phyloP scores from a whole-genome alignment of 2,888 invertebrate genomes.

The Rhamnusium bicolor region DNA sequence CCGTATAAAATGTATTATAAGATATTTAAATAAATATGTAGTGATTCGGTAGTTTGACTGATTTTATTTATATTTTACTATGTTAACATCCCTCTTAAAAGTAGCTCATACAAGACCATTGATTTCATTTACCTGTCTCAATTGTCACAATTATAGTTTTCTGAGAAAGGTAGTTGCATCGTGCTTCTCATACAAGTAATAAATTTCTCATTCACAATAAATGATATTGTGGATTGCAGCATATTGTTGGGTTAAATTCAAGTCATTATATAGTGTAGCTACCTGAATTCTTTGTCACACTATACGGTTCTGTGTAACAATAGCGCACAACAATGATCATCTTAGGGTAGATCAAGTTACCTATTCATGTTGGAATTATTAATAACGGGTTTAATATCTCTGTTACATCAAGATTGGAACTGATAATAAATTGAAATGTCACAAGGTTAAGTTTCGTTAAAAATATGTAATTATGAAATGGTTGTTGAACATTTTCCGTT shows the following conservation, averaged over 20 bases:
- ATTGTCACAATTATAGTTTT: neutral
- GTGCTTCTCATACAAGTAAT: slow-evolving; percentile 2
- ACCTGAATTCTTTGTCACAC: slow-evolving; percentile 50
- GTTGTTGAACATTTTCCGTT: neutral
- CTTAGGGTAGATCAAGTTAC: slow-evolving; percentile 40
- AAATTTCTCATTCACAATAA: slow-evolving; percentile 22
- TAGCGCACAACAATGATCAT: slow-evolving; percentile 39
- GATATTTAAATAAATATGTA: no score
- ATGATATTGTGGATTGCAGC: slow-evolving; percentile 29
- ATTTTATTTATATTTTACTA: no score
- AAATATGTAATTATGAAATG: slow-evolving; percentile 20
- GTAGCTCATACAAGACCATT: neutral
- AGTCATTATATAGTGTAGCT: slow-evolving; percentile 36
- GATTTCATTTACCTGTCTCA: no score
- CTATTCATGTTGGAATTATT: slow-evolving; percentile 37
- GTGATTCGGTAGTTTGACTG: no score
- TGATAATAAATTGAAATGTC: slow-evolving; percentile 22
- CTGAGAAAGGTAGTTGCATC: neutral
- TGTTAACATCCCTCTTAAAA: neutral
- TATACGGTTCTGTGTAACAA: slow-evolving; percentile 47
- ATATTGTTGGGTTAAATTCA: slow-evolving; percentile 27
- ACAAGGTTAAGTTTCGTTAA: neutral
- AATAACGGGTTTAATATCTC: slow-evolving; percentile 29
- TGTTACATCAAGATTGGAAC: slow-evolving; percentile 6
- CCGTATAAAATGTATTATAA: no score